Evolutionary conservation across 2,113 vertebrate genomes (phyloP).

Genomic region (Pelusios castaneus): DNA sequence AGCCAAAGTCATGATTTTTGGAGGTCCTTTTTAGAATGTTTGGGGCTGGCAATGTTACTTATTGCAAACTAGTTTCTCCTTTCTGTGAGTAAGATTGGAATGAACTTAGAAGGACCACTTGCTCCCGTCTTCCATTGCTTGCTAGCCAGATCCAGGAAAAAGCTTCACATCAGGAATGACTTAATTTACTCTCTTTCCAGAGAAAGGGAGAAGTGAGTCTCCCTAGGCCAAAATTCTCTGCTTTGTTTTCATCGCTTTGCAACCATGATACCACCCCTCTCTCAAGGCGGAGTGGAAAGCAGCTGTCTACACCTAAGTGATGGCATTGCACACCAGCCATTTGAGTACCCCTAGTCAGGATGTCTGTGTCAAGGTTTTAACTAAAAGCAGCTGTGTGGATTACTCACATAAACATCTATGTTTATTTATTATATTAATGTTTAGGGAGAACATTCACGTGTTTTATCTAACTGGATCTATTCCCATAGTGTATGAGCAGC

Average conservation of each 20-base stretch:
- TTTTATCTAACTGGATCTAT: background rate
- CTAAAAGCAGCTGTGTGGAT: background rate
- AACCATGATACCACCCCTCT: background rate
- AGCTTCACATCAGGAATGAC: background rate
- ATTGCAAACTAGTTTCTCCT: background rate
- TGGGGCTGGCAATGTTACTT: background rate
- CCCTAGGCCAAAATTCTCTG: background rate
- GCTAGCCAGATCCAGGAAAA: background rate
- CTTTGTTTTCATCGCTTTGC: background rate
- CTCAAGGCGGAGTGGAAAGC: background rate
- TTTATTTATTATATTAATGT: background rate
- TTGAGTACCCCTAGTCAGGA: background rate
- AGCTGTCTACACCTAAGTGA: background rate
- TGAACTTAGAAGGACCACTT: fast-evolving
- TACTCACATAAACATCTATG: background rate
- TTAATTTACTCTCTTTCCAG: background rate
- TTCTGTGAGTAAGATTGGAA: background rate
- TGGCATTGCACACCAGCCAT: background rate
- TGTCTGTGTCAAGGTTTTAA: background rate
- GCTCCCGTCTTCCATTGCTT: too few relatives aligned
- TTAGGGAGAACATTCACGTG: background rate
- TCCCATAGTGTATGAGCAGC: background rate
- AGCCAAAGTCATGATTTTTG: background rate
- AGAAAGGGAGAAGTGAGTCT: fast-evolving
- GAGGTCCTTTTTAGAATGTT: fast-evolving